Conservation (phyloP, 2,113 vertebrate genomes). For the Tiliqua scincoides region DNA sequence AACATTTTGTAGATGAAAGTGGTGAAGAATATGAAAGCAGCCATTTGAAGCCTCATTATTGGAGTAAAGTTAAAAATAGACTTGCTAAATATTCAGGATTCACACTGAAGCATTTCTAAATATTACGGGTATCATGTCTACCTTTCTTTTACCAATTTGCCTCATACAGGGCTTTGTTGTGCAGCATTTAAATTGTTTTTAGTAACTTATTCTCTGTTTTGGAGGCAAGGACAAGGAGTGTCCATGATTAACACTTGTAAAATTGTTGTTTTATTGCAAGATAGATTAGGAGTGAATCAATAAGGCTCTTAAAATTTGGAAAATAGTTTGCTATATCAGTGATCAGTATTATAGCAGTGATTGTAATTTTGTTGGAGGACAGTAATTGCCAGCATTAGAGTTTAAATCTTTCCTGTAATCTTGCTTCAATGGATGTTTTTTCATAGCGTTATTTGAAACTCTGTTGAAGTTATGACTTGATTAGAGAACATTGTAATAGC, state of each 20-base stretch:
- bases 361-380: no score
- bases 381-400: no score
- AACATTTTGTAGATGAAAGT: not conserved
- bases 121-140: not conserved
- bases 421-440: not conserved
- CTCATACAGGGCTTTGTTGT: not conserved
- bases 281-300: not conserved
- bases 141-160: not conserved
- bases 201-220: not conserved
- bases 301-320: not conserved
- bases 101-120: not conserved
- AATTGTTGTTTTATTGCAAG: not conserved
- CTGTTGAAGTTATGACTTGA: not conserved
- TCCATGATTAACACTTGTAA: not conserved
- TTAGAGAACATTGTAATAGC: not conserved
- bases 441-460: not conserved
- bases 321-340: not conserved
- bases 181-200: not conserved
- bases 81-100: conserved; percentile 8
- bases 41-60: not conserved
- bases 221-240: not conserved
- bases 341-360: not conserved
- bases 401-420: no score
- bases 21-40: not conserved
- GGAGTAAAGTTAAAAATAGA: not conserved